Conservation (phyloP, 2,113 vertebrate genomes). For the Procavia capensis region DNA sequence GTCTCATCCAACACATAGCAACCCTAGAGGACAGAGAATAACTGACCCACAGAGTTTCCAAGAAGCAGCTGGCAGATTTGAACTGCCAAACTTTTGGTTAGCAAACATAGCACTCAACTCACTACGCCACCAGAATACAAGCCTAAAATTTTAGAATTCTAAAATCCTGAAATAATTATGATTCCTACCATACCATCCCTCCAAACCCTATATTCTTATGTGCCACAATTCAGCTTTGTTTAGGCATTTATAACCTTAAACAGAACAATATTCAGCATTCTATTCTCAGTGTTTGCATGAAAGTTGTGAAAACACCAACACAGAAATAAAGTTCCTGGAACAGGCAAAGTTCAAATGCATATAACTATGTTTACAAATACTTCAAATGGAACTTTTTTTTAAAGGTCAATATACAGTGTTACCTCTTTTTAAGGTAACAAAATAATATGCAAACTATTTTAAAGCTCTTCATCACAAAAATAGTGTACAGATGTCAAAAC, state of each 20-base stretch:
- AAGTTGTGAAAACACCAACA: slow-evolving; percentile 50
- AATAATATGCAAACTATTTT: slow-evolving; percentile 46
- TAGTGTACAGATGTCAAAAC: neutral
- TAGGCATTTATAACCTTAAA: slow-evolving; percentile 33
- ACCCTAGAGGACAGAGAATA: too few relatives aligned
- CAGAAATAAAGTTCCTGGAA: slow-evolving; percentile 50
- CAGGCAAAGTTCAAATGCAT: neutral
- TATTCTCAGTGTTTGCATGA: neutral
- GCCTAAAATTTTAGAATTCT: neutral
- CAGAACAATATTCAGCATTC: neutral
- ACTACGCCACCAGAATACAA: too few relatives aligned
- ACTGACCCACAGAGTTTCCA: too few relatives aligned
- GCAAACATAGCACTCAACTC: too few relatives aligned
- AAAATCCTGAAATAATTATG: neutral
- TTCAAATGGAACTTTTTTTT: slow-evolving; percentile 49
- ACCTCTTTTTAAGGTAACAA: slow-evolving; percentile 21
- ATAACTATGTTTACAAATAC: slow-evolving; percentile 28
- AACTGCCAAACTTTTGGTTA: too few relatives aligned
- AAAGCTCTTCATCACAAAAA: slow-evolving; percentile 40
- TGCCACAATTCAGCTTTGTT: neutral
- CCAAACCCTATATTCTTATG: slow-evolving; percentile 11
- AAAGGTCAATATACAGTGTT: neutral
- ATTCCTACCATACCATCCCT: neutral
- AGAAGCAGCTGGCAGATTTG: too few relatives aligned
- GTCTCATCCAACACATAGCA: too few relatives aligned